Evolutionary conservation across 37 sponge, comb jelly and placozoan genomes (phyloP), one percentile per base, ranked within the genome.

Genomic region (Cliona cf. orientalis): DNA sequence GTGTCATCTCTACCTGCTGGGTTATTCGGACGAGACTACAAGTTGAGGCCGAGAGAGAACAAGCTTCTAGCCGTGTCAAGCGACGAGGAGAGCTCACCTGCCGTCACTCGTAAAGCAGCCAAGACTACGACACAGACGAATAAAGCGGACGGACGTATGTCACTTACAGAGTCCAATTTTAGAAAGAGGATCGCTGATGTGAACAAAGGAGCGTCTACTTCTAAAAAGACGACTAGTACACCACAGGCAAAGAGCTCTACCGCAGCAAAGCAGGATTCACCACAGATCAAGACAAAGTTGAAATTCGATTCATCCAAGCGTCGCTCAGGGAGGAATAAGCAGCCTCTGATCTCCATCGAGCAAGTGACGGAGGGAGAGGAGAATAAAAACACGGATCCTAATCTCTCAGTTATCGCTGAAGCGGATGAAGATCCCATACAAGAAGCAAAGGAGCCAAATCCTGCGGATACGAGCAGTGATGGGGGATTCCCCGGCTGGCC

Each of bases 151-250:
- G 21, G 42, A 75, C 37, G 78, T 29, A 63, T 64, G 78, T 3
- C 66, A n/a, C 79, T 66, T 56, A 66, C 79, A 7, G 68, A 66
- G 65, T 41, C 67, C 21, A 44, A 33, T 23, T 66, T 79, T 9
- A 43, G 55, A 25, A 79, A 66, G 55, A 45, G 46, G 14, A 25
- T 66, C 4, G 23, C 32, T 42, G 36, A 45, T 23, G 63, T n/a
- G 22, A 46, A 37, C 5, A 58, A 58, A 33, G 21, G 3, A 40
- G 42, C 49, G 3, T 43, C 6, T 17, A 49, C 55, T 19, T 49
- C 55, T 17, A 11, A 11, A 49, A 11, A 17, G 28, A 41, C 25
- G 7, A 42, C 76, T 14, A 75, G 76, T 28, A 75, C 76, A 46
- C 76, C 76, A 44, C 5, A 71, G 9, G 9, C 38, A 7, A 9